phyloP scores from a whole-genome alignment of 2,797 vertebrate species.

The Acrossocheilus wenchowensis region DNA sequence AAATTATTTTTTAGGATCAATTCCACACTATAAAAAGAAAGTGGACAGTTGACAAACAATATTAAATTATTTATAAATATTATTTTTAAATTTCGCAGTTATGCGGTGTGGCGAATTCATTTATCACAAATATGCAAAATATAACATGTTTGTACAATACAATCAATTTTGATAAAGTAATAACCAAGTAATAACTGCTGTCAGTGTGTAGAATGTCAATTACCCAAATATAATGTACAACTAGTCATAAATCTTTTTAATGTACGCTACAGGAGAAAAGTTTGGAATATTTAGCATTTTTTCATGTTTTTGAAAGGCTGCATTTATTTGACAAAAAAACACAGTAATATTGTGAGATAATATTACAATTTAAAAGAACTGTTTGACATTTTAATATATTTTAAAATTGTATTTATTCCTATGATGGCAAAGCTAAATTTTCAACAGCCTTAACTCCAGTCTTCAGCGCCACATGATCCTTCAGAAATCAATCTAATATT shows the following conservation, averaged over 20 bases:
- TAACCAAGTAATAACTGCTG: not conserved
- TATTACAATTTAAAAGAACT: too few relatives aligned
- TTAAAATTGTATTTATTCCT: too few relatives aligned
- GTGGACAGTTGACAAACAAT: not conserved
- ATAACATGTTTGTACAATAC: not conserved
- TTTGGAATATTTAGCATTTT: not conserved
- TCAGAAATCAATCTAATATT: not conserved
- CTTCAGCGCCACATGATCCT: not conserved
- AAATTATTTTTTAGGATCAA: not conserved
- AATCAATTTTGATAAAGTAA: not conserved
- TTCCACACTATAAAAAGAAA: not conserved
- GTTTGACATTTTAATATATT: too few relatives aligned
- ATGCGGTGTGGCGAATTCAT: not conserved
- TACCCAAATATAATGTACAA: not conserved
- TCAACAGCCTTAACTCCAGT: not conserved
- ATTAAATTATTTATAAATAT: not conserved
- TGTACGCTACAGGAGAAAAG: not conserved
- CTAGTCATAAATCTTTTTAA: not conserved
- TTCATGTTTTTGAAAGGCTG: not conserved
- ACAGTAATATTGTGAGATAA: not conserved
- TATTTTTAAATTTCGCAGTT: not conserved
- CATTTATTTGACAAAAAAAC: not conserved
- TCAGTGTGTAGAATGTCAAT: not conserved
- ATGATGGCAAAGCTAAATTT: not conserved
- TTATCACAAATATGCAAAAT: not conserved